phyloP scores from a whole-genome alignment of 2,797 vertebrate genomes.

The Australoheros facetus region DNA sequence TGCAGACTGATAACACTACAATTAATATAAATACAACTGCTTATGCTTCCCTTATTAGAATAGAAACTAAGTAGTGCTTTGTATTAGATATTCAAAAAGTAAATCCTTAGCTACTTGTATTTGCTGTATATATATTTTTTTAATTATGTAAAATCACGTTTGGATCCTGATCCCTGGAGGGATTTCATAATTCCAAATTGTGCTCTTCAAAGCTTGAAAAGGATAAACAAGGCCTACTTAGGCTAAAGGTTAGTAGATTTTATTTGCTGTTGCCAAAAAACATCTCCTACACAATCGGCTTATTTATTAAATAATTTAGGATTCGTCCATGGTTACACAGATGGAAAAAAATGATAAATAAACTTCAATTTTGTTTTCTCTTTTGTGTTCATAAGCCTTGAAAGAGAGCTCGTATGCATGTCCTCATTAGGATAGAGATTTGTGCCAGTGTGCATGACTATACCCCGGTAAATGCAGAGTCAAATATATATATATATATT shows the following conservation, averaged over 20 bases:
- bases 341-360: no score
- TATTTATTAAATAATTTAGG: no score
- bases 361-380: no score
- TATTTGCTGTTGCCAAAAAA: neutral
- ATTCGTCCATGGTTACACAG: no score
- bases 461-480: no score
- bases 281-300: no score
- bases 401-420: no score
- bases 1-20: slow-evolving; percentile 30
- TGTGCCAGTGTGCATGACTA: no score
- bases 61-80: slow-evolving; percentile 23
- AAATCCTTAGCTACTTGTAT: neutral
- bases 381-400: no score
- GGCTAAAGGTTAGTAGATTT: neutral
- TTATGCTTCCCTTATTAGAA: slow-evolving; percentile 7
- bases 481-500: no score
- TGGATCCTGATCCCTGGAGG: neutral
- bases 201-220: no score
- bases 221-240: neutral
- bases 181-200: neutral
- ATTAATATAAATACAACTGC: slow-evolving; percentile 36
- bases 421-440: no score
- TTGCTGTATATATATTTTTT: neutral
- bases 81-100: slow-evolving; percentile 29
- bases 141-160: neutral